Percentiles rank a stretch among this genome's conserved stretches.
Conservation (phyloP, 2,888 invertebrate genomes). For the Drosophila acutilabella region DNA sequence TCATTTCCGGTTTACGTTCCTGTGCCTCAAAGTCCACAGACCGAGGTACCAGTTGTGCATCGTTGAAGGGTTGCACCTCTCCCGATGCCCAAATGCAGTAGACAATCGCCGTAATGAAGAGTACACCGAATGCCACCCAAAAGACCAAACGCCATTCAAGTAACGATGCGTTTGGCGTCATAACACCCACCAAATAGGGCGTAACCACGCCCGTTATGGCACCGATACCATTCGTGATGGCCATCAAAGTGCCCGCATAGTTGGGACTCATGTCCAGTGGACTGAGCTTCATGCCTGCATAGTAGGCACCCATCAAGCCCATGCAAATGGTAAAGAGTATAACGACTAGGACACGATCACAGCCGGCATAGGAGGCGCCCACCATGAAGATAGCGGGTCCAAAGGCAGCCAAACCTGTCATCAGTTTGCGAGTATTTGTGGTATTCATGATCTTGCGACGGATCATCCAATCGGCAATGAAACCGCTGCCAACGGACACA, state of each 20-base stretch:
- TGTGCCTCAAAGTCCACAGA: constrained; percentile 64
- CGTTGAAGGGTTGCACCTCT: constrained; percentile 92
- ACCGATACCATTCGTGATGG: constrained; percentile 90
- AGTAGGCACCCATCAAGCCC: constrained; percentile 90
- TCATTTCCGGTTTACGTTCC: constrained; percentile 57
- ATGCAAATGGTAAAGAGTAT: constrained; percentile 88
- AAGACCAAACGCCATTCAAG: constrained; percentile 92
- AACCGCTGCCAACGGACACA: constrained; percentile 87
- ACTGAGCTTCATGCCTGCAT: constrained; percentile 90
- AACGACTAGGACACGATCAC: constrained; percentile 87
- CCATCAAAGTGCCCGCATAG: constrained; percentile 89
- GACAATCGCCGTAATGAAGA: constrained; percentile 88
- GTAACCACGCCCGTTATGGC: constrained; percentile 90
- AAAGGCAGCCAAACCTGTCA: constrained; percentile 89
- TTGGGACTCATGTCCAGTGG: constrained; percentile 89
- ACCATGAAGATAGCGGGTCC: constrained; percentile 89
- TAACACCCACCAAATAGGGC: constrained; percentile 88
- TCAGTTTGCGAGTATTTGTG: constrained; percentile 85
- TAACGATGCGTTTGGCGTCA: constrained; percentile 88
- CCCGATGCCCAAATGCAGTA: constrained; percentile 91
- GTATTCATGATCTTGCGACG: constrained; percentile 86
- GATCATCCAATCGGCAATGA: constrained; percentile 89
- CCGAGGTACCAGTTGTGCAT: constrained; percentile 71
- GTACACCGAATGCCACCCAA: constrained; percentile 91
- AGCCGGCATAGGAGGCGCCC: constrained; percentile 89